Evolutionary conservation across 23 tunicate species (phyloP).

Genomic region (Phallusia fumigata): DNA sequence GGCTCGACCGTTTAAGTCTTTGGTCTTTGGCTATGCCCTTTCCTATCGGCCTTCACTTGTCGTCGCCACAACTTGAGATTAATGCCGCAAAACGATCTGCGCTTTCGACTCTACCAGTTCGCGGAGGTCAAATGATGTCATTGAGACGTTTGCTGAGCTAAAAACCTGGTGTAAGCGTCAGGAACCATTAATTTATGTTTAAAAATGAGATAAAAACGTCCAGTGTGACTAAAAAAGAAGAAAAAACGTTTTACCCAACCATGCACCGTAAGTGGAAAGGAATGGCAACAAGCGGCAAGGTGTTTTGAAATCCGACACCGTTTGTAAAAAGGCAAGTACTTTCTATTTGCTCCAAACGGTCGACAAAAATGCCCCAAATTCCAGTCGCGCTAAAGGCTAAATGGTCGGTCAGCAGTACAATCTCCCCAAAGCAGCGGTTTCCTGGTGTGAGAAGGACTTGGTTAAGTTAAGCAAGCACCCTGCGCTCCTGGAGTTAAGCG

Average conservation of each 20-base stretch:
- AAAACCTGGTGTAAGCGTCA: too few relatives aligned
- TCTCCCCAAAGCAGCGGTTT: neutral
- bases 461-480: neutral
- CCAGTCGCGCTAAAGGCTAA: too few relatives aligned
- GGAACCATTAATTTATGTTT: too few relatives aligned
- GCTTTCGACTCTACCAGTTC: neutral
- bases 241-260: neutral
- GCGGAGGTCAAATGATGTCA: neutral
- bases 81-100: neutral
- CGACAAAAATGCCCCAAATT: too few relatives aligned
- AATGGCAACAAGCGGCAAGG: neutral
- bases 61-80: neutral
- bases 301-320: slow-evolving; percentile 1
- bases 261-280: neutral
- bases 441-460: neutral
- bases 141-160: neutral
- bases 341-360: too few relatives aligned
- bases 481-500: neutral
- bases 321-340: neutral
- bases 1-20: too few relatives aligned
- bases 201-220: too few relatives aligned
- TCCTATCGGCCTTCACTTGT: too few relatives aligned
- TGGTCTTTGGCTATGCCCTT: too few relatives aligned
- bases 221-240: too few relatives aligned
- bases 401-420: too few relatives aligned